Base-by-base conservation (phyloP, 2,888 invertebrate genomes). In the Orthosia gracilis region DNA sequence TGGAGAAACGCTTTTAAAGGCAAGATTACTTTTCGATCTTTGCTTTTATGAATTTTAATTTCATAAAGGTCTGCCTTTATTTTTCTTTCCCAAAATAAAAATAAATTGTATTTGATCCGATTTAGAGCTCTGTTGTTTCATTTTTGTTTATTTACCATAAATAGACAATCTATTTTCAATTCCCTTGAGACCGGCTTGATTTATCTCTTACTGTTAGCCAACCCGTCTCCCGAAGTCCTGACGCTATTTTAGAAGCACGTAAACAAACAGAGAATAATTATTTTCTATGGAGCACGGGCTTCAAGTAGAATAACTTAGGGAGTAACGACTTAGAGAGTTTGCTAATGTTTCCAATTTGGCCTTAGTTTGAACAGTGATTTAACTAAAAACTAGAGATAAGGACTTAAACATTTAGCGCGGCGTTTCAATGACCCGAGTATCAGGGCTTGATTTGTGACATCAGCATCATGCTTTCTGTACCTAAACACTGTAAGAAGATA, bases 131-230 rank as follows among this genome's bases (percentile, higher is more conserved):
- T 49, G 31, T 69, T 80, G 57, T 69, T 80, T 65, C 26, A 47
- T 57, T 79, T 79, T 68, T 55, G 21, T 74, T 63, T 49, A 58
- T 54, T 58, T 73, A 31, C 67, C 57, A 26, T 45, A 80, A 73
- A 67, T 49, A 75, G 64, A 66, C 64, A 69, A 69, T 76, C 57
- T 81, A 62, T 76, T 80, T 80, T 47, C 76, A 65, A 76, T 76
- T 70, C 58, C 23, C 58, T 40, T 58, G 18, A 31, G 45, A 15
- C 52, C 13, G 11, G 21, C 45, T 63, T 59, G 76, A 63, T 79
- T 69, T 76, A 67, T 76, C 12, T 31, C n/a, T 67, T 26, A 26
- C 17, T 62, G 54, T 58, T 58, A n/a, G 59, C 45, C 15, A n/a
- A 21, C 21, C 13, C 26, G 26, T 61, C 21, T 52, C 63, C 21